Conservation (phyloP, 1,140 invertebrate species). For the Prorops nasuta region DNA sequence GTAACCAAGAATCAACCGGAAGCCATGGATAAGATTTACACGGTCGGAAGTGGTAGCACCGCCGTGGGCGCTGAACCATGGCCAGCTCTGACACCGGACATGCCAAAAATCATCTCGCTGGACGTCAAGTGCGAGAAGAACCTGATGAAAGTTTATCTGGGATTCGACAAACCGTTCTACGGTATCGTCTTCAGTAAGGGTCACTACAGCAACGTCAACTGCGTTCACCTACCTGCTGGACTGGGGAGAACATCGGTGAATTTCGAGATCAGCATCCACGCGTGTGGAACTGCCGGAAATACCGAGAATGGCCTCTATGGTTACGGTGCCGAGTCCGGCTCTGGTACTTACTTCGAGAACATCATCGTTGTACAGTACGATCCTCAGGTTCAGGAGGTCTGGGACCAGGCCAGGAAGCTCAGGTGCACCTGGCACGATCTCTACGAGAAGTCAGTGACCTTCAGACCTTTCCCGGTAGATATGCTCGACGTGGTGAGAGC, state of each 20-base stretch:
- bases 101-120: conserved; percentile 87
- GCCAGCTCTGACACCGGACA: conserved; percentile 77
- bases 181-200: conserved; percentile 93
- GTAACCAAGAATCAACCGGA: conserved; percentile 39
- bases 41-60: conserved; percentile 34
- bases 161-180: conserved; percentile 92
- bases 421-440: conserved; percentile 95
- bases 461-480: conserved; percentile 91
- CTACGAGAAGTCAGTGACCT: conserved; percentile 93
- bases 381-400: conserved; percentile 92
- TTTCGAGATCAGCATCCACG: conserved; percentile 87
- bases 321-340: conserved; percentile 79
- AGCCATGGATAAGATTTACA: conserved; percentile 63
- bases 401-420: conserved; percentile 91
- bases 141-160: conserved; percentile 87
- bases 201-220: conserved; percentile 88
- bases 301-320: conserved; percentile 84
- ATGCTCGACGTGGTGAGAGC: conserved; percentile 92
- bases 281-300: conserved; percentile 88
- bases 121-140: conserved; percentile 95
- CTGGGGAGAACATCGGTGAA: conserved; percentile 81
- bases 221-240: conserved; percentile 86
- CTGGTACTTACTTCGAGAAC: conserved; percentile 92
- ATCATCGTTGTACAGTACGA: conserved; percentile 94
- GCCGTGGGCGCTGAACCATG: conserved; percentile 66